A percentile compares a stretch with the other conserved stretches of the same genome.
phyloP scores from a whole-genome alignment of 2,113 vertebrate species.

The Plestiodon gilberti region DNA sequence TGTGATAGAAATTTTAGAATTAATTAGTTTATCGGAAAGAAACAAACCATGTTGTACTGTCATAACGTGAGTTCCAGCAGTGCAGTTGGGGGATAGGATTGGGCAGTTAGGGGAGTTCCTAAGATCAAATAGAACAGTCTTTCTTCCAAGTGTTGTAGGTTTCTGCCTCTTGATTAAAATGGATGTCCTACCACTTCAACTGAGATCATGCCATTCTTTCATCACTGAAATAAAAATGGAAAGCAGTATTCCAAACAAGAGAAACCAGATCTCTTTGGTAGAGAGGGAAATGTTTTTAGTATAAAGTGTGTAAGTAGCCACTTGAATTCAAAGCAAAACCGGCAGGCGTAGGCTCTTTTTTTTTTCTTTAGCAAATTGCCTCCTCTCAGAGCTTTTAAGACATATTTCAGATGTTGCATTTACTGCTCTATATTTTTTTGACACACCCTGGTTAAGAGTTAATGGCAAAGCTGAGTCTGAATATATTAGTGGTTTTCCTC shows the following conservation, averaged over 20 bases:
- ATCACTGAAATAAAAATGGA: accelerated
- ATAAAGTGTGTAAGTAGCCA: neutral
- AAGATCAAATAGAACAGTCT: neutral
- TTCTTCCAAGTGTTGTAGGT: neutral
- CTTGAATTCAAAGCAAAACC: slow-evolving; percentile 8
- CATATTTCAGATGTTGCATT: neutral
- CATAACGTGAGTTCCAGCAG: too few species aligned
- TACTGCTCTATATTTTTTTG: neutral
- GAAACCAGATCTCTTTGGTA: neutral
- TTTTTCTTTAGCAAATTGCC: neutral
- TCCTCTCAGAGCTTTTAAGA: neutral
- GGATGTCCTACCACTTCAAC: neutral
- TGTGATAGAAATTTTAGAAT: neutral
- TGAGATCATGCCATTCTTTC: neutral
- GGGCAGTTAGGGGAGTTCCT: too few species aligned
- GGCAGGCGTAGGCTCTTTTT: neutral
- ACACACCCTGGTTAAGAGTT: neutral
- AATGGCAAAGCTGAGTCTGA: neutral
- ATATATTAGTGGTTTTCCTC: neutral
- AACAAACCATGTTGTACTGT: neutral
- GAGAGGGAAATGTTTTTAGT: neutral
- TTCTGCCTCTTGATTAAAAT: neutral
- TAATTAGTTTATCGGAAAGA: neutral
- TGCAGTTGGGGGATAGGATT: too few species aligned
- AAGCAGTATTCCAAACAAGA: neutral